Percentiles rank a stretch among this genome's conserved stretches.
Conservation (phyloP, 1,140 invertebrate genomes). For the Sarcophaga bullata region DNA sequence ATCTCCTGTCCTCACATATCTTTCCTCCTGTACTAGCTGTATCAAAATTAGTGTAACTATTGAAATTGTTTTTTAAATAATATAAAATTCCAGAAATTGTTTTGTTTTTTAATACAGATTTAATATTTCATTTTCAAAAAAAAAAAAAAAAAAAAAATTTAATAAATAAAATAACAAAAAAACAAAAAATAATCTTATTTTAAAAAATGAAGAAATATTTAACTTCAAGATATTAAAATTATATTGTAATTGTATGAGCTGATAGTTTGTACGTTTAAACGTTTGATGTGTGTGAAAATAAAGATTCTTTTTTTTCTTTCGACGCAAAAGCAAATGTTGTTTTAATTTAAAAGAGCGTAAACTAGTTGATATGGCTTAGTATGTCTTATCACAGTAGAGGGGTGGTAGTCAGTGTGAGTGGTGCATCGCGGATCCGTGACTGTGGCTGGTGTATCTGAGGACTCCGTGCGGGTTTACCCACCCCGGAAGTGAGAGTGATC, state of each 20-base stretch:
- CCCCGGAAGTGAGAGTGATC: too few species aligned
- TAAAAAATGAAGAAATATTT: conserved; percentile 7
- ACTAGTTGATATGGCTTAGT: too few species aligned
- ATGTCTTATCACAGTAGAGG: too few species aligned
- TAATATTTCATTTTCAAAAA: too few species aligned
- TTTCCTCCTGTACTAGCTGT: not conserved
- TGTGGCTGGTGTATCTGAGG: too few species aligned
- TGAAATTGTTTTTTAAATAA: not conserved
- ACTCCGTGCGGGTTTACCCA: too few species aligned
- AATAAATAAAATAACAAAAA: too few species aligned
- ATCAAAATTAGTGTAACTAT: not conserved
- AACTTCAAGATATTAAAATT: conserved; percentile 23
- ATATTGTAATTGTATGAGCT: conserved; percentile 57
- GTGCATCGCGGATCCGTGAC: too few species aligned
- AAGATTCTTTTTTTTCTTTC: conserved; percentile 42
- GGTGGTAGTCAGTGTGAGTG: too few species aligned
- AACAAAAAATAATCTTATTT: not conserved
- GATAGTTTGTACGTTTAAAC: conserved; percentile 61
- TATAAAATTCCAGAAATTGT: too few species aligned
- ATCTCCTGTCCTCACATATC: not conserved
- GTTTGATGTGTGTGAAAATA: conserved; percentile 57
- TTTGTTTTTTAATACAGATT: too few species aligned
- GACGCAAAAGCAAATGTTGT: conserved; percentile 32
- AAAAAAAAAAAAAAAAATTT: too few species aligned
- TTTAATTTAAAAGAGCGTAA: conserved; percentile 17